Evolutionary conservation across 2,888 invertebrate genomes (phyloP).

Genomic region (Molanna angustata): DNA sequence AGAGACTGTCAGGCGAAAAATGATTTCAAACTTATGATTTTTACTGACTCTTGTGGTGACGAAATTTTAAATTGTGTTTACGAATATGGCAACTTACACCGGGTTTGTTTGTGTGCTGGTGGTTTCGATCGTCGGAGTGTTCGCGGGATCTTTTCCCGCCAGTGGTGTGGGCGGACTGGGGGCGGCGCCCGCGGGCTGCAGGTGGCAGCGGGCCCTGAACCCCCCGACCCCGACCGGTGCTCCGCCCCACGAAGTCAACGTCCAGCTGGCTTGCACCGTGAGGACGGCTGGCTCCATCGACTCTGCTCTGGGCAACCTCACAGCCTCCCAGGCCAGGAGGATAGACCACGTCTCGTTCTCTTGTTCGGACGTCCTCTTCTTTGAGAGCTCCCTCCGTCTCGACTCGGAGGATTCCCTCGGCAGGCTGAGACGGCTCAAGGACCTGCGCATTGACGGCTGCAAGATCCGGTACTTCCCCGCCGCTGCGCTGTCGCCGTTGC

Average conservation of each 20-base stretch:
- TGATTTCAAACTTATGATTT: too few species aligned
- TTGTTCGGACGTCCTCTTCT: slow-evolving; percentile 71
- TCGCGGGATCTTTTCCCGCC: slow-evolving; percentile 3
- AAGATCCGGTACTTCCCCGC: slow-evolving; percentile 73
- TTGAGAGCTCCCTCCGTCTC: slow-evolving; percentile 68
- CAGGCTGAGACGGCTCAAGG: slow-evolving; percentile 66
- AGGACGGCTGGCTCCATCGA: slow-evolving; percentile 71
- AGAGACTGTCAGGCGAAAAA: too few species aligned
- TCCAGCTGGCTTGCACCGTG: slow-evolving; percentile 67
- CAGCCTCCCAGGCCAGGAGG: slow-evolving; percentile 67
- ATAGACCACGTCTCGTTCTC: slow-evolving; percentile 67
- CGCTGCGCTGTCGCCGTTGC: slow-evolving; percentile 65
- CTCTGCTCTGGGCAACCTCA: slow-evolving; percentile 67
- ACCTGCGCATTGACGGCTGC: slow-evolving; percentile 72
- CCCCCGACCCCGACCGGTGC: slow-evolving; percentile 16
- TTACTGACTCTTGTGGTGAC: too few species aligned
- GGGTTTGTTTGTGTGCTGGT: not conserved
- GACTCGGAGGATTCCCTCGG: slow-evolving; percentile 60
- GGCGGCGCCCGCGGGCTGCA: slow-evolving; percentile 68
- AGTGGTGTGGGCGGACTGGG: slow-evolving; percentile 36
- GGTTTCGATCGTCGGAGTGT: slow-evolving; percentile 4
- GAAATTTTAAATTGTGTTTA: too few species aligned
- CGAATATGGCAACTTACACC: not conserved
- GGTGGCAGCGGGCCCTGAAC: slow-evolving; percentile 60
- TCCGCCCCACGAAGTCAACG: slow-evolving; percentile 39